Base-by-base conservation (phyloP, 2,797 vertebrate genomes). In the Okamejei kenojei region DNA sequence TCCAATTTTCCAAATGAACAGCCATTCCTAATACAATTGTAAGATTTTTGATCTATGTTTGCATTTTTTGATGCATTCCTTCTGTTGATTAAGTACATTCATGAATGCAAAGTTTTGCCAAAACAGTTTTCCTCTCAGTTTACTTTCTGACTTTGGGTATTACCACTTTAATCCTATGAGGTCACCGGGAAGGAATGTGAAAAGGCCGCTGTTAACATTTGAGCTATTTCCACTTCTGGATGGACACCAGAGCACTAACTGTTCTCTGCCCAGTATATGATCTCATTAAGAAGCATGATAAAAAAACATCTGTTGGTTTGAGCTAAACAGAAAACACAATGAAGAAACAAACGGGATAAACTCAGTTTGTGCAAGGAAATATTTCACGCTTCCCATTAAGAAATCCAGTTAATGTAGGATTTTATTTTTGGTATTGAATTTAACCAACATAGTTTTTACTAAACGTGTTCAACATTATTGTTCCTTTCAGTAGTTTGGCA, bases 171-270 rank as follows among this genome's bases (percentile, higher is more conserved):
- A 95, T 95, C 95, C 80, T 94, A 94, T 96, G 96, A 96, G 94
- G 95, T 96, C 96, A 96, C 94, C 94, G 94, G 95, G 95, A 95
- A 93, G 96, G 96, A 96, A 96, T 94, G 95, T 94, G 94, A 94
- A 92, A 93, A 94, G 94, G 94, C 95, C 94, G 68, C 95, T 95
- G 95, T 96, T 94, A 95, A 96, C 95, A 95, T 93, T 94, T 94
- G 94, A 95, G 93, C 95, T 96, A 94, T 96, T 96, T 96, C 96
- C 95, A 96, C 96, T 96, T 96, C 96, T 97, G 96, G 95, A 94
- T 95, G 95, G 93, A 93, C 94, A 95, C 93, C 94, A 95, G 95
- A 95, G 94, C 95, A 95, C 95, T 93, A 94, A 95, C 95, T 93
- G 23, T 96, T 94, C 94, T 94, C 95, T 94, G 94, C 94, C 94